Evolutionary conservation across 2,113 vertebrate species (phyloP), one percentile per base, ranked within the genome.

Genomic region (Paracanthobrama guichenoti): DNA sequence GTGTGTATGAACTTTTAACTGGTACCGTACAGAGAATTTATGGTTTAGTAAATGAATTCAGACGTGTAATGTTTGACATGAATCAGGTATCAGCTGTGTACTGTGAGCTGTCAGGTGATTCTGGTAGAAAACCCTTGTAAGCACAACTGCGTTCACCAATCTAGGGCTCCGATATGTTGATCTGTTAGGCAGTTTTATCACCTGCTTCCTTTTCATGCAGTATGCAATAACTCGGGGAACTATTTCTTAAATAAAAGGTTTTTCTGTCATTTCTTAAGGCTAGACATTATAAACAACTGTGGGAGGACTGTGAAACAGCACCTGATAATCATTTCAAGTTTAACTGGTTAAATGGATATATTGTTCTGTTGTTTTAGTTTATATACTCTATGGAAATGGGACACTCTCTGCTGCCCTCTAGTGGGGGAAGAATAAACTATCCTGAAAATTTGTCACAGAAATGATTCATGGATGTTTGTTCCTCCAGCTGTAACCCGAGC

Each of bases 361-460:
- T 69, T 39, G 60, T 28, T 62, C 28, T 67, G 64, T 66, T 66
- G 14, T 69, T 69, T 69, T 10, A 42, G 66, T 42, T 42, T 42
- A 69, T 12, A 42, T 10, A 1, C 20, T 42, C 9, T 39, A 12
- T 2, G 10, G 4, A 77, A 59, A 59, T 39, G 50, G 50, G 3
- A 60, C 10, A 79, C 14, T 46, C 76, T 24, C 35, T 79, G 39
- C 57, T 79, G n/a, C 42, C n/a, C 57, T 79, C 77, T 79, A 62
- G 57, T 62, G 77, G n/a, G 11, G 14, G 62, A n/a, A 62, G 13
- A 46, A 5, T 62, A 16, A 46, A 46, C 12, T 14, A 5, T 39
- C 31, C 31, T 69, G 35, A 39, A n/a, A 11, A 39, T 42, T 1
- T 69, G 6, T 35, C 46, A 4, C 6, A 50, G 4, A 22, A 22